phyloP scores from a whole-genome alignment of 2,113 vertebrate genomes.

The Paramormyrops kingsleyae region DNA sequence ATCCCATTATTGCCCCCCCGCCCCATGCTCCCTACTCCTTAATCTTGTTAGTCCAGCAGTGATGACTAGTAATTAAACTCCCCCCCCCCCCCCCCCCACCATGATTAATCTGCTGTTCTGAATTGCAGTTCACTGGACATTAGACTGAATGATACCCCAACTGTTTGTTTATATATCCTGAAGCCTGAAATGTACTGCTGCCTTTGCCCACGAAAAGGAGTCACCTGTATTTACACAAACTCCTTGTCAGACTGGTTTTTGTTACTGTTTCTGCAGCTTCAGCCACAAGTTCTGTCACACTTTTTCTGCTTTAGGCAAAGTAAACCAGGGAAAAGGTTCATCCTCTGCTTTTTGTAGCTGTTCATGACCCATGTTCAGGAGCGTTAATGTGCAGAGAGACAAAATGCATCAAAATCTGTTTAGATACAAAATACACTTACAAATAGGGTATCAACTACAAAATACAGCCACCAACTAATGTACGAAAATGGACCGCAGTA shows the following conservation, averaged over 20 bases:
- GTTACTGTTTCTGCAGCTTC: background rate
- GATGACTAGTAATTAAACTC: background rate
- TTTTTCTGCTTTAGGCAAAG: background rate
- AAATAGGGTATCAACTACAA: too few relatives aligned
- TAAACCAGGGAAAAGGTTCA: background rate
- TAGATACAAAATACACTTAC: too few relatives aligned
- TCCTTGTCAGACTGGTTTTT: background rate
- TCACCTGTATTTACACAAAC: background rate
- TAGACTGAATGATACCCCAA: background rate
- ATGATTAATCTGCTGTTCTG: background rate
- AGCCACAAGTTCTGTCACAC: background rate
- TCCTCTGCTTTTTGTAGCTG: background rate
- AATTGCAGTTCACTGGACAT: background rate
- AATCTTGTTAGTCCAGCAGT: background rate
- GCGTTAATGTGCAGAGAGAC: background rate
- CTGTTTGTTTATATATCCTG: background rate
- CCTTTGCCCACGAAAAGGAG: background rate
- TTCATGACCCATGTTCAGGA: background rate
- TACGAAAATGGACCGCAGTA: background rate
- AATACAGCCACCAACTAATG: background rate
- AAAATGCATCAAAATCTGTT: background rate
- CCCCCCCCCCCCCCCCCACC: background rate
- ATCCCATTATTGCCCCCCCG: background rate
- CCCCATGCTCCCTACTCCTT: background rate
- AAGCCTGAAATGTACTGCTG: background rate